Base-by-base conservation (phyloP, 2,113 vertebrate genomes). In the Spea bombifrons region DNA sequence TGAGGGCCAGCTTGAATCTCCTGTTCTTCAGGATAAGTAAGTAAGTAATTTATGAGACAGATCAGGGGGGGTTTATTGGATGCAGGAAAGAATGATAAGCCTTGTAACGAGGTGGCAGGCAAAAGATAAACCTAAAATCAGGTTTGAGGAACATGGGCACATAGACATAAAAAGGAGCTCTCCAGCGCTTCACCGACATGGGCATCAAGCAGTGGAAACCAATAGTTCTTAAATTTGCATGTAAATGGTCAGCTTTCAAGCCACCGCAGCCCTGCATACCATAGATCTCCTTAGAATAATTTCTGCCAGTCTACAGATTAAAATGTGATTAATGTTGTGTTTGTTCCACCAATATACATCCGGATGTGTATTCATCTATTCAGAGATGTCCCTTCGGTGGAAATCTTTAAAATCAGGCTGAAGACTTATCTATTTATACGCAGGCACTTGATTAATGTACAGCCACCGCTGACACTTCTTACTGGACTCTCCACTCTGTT, bases 311-410 rank as follows among this genome's bases (percentile, higher is more conserved):
- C 68, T 78, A 65, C 59, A 70, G 76, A 78, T 78, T 78, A 78
- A 71, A 78, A 55, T 78, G 76, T 79, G 77, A 79, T 79, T 79
- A 73, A 79, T 79, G 77, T 79, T 73, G 70, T 73, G 66, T 79
- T 66, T 44, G 65, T 71, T 78, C 61, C 50, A 48, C 69, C 63
- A 66, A 79, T 79, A 66, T 66, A 66, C 69, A 72, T 73, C 57
- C 47, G 46, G 70, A 66, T 79, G 70, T 73, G 77, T 79, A 79
- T 79, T 79, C 77, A 79, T 79, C 77, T 79, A 79, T 79, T 79
- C 77, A 79, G 77, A 73, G 77, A 79, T 79, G 77, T 79, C 77
- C 77, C 77, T 44, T 71, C 67, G 57, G 70, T 47, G 12, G 70
- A 79, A 72, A 79, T 79, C 77, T 79, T 66, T 73, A 67, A n/a